Evolutionary conservation across 2,113 vertebrate genomes (phyloP).

Genomic region (Rhinichthys klamathensis): DNA sequence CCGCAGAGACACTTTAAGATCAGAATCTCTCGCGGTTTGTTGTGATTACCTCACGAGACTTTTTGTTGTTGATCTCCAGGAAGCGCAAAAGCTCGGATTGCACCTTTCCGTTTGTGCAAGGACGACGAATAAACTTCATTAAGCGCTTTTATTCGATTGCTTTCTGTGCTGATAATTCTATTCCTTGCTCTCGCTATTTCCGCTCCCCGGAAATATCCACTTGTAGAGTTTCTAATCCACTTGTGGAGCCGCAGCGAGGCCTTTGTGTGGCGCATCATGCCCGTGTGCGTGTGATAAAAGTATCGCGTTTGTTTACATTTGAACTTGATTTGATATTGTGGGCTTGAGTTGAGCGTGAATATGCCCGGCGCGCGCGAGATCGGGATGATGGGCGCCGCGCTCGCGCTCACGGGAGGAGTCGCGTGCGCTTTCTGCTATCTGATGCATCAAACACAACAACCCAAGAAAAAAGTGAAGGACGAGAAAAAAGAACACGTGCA

Average conservation of each 20-base stretch:
- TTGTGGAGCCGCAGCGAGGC: constrained; percentile 59
- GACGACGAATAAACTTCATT: not conserved
- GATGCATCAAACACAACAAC: constrained; percentile 26
- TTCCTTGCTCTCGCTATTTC: constrained; percentile 59
- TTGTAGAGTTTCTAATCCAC: constrained; percentile 61
- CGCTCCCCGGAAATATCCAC: not conserved
- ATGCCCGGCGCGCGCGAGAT: constrained; percentile 69
- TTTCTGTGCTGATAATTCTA: too few species aligned
- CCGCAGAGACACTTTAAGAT: not conserved
- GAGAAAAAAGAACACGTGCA: not conserved
- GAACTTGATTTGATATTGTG: not conserved
- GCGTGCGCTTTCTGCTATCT: constrained; percentile 72
- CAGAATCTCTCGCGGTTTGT: not conserved
- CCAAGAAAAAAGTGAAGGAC: not conserved
- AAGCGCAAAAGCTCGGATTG: not conserved
- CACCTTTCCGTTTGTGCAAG: not conserved
- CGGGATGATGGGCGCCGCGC: constrained; percentile 66
- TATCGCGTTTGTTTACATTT: not conserved
- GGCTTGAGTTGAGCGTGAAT: not conserved
- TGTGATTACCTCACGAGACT: constrained; percentile 11
- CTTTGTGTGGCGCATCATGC: not conserved
- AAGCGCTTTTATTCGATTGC: not conserved
- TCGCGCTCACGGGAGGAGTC: constrained; percentile 69
- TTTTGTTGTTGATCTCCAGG: constrained; percentile 30
- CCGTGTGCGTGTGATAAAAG: not conserved